Evolutionary conservation across 2,888 invertebrate genomes (phyloP), one percentile per base, ranked within the genome.

Genomic region (Sminthurides aquaticus): DNA sequence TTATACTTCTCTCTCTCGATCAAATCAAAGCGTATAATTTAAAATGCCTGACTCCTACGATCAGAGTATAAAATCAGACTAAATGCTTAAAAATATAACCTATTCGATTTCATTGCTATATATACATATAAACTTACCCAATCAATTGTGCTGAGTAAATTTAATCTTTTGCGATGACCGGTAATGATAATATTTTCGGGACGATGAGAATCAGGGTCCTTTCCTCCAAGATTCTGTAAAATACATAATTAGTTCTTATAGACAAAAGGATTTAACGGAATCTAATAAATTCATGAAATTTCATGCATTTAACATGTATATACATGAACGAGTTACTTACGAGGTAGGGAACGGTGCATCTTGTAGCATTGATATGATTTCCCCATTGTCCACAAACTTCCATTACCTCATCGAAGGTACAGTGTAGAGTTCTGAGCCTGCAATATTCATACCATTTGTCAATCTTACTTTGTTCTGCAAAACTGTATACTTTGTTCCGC

Each of bases 321-420:
- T n/a, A n/a, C n/a, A n/a, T n/a, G n/a, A n/a, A n/a, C n/a, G n/a
- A n/a, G n/a, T n/a, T n/a, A 57, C 81, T 81, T 78, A 87, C 87
- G 80, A 86, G 81, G 69, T 82, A 81, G 8, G 83, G 79, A 22
- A 82, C 76, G 34, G 82, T 82, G 2, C 82, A 84, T 65, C 85
- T 79, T 61, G 85, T 84, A 22, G 87, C 75, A 76, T 87, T 86
- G 64, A 87, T 76, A 67, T 79, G 80, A 77, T 87, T 86, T 75
- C 79, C 78, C 74, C 78, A 82, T 0, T 77, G 67, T 1, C 77
- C 74, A 20, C 59, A 59, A n/a, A 52, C 64, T 29, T 27, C 58
- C 20, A 64, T 28, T 1, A 57, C 34, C 28, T 64, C 64, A 1
- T 52, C 58, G 20, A 58, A 57, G 5, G 64, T 64, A 20, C 58